Base-by-base conservation (phyloP, 2,888 invertebrate species). In the Oscheius sp. region DNA sequence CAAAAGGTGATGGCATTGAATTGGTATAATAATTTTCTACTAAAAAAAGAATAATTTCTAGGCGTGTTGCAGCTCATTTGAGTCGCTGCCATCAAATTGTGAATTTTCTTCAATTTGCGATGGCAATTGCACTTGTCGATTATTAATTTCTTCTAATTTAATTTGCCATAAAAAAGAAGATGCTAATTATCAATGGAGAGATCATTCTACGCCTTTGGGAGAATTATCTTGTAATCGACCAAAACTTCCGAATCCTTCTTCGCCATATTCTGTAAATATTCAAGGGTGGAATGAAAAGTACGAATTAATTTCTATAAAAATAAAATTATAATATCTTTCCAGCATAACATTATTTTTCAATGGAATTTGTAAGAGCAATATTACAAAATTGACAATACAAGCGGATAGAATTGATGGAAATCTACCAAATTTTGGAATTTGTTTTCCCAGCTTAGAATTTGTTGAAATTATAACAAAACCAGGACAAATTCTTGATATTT, bases 31-130 rank as follows among this genome's bases (percentile, higher is more conserved):
- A 6, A 7, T 7, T 55, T 55, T 55, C 7, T 7, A 18, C 25
- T 6, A 18, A 18, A 21, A 61, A 2, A 43, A n/a, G 43, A 58
- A 1, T 1, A 35, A 49, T 16, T 74, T 77, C 45, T 49, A 82
- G 82, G 76, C 80, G 2, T 82, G 82, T 46, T 82, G 82, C 59
- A 73, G 72, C 6, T 35, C 72, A 13, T 70, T 55, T 1, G 23
- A 68, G 1, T 73, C 72, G 13, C 59, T 82, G 9, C 77, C 72
- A 1, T 52, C 74, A 13, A 78, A 76, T 27, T 82, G 82, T 74
- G 80, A 82, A 72, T 82, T 75, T 49, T 75, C 79, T 7, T 71
- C 77, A 0, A 66, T 80, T 35, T 81, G 81, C 56, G 64, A 72
- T 27, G 75, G 75, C n/a, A 18, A 46, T 18, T 75, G 78, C 27